These are phyloP conservation scores for Drosophila colorata DNA, from an alignment of 2,888 invertebrate genomes.

Conservation along the genomic window DNA sequence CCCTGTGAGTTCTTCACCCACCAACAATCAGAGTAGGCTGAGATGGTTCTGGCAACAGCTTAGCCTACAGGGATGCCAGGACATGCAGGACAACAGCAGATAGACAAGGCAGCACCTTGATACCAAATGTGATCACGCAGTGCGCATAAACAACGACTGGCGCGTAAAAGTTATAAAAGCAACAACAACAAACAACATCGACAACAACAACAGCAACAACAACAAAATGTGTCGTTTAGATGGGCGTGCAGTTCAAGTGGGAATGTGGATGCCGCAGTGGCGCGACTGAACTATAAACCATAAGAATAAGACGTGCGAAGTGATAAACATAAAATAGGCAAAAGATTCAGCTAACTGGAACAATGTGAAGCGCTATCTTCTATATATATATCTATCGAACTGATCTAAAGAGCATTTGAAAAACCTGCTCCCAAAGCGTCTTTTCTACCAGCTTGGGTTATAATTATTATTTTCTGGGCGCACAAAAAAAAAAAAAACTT, in stretches of 20 bases:
- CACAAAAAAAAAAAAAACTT: too few relatives aligned
- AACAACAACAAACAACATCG: too few relatives aligned
- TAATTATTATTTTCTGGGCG: too few relatives aligned
- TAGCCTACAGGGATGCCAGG: constrained; percentile 23
- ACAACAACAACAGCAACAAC: constrained; percentile 32
- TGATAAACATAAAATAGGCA: constrained; percentile 51
- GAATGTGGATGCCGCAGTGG: constrained; percentile 37
- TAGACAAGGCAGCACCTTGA: constrained; percentile 33
- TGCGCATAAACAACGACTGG: constrained; percentile 67
- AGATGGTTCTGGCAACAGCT: constrained; percentile 15
- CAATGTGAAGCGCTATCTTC: background rate
- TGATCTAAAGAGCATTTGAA: too few relatives aligned
- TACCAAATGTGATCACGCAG: constrained; percentile 75
- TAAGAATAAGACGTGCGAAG: constrained; percentile 57
- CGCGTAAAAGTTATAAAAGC: constrained; percentile 54
- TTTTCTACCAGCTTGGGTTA: too few relatives aligned
- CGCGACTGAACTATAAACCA: constrained; percentile 57
- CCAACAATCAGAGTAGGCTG: constrained; percentile 27
- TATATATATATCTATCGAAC: too few relatives aligned
- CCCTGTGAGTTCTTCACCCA: background rate
- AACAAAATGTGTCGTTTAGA: constrained; percentile 29
- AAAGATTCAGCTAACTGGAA: constrained; percentile 23
- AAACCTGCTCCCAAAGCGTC: too few relatives aligned
- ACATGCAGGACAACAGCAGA: constrained; percentile 9
- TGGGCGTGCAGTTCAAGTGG: constrained; percentile 27